Percentiles rank a stretch among this genome's conserved stretches.
These are phyloP conservation scores for Phrynosoma blainvillii DNA, from an alignment of 2,113 vertebrate genomes.

Conservation along the genomic window DNA sequence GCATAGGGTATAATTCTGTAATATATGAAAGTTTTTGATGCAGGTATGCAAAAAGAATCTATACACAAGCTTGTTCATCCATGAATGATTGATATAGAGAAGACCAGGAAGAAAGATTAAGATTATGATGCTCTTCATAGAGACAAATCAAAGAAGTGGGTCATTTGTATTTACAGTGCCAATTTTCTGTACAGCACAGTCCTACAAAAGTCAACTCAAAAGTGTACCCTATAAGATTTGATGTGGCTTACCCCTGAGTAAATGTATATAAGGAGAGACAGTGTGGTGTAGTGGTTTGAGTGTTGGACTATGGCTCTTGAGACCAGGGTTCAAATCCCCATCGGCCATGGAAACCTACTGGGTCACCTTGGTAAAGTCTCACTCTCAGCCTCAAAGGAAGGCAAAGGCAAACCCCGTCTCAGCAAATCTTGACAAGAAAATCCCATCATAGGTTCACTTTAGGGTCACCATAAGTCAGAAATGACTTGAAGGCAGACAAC, in stretches of 20 bases:
- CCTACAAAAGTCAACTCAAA: neutral
- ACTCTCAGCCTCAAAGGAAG: no score
- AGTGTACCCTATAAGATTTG: neutral
- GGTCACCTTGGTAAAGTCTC: no score
- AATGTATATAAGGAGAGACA: neutral
- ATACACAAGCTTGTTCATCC: neutral
- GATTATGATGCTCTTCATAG: neutral
- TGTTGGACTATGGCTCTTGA: no score
- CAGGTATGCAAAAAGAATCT: neutral
- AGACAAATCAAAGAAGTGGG: neutral
- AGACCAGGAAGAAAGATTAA: neutral
- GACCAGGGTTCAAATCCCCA: no score
- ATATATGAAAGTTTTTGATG: slow-evolving; percentile 30
- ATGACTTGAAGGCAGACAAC: no score
- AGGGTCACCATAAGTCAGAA: no score
- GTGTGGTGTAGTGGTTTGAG: no score
- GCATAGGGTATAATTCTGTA: slow-evolving; percentile 25
- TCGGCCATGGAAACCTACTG: no score
- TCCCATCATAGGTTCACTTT: no score
- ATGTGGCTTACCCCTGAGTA: neutral
- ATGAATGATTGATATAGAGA: neutral
- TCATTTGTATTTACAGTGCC: neutral
- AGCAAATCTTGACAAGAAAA: no score
- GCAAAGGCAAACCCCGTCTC: no score
- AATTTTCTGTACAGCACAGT: neutral